Evolutionary conservation across 2,113 vertebrate genomes (phyloP), one percentile per base, ranked within the genome.

Genomic region (Boleophthalmus pectinirostris): DNA sequence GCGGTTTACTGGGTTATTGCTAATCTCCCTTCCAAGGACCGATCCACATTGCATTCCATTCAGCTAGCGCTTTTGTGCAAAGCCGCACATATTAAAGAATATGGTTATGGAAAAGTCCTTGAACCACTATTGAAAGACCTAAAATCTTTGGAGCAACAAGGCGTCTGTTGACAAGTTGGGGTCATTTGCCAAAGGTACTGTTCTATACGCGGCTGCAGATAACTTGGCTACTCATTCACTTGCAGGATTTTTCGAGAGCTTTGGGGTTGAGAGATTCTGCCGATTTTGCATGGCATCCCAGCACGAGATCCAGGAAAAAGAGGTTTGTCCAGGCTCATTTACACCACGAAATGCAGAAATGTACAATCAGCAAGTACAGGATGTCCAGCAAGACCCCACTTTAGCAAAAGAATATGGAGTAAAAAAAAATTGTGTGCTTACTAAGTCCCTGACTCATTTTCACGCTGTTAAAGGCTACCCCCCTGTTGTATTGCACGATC

Each of bases 171-270:
- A 80, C 0, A 61, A 54, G 46, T 24, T 68, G 9, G 78, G 56
- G 2, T 23, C 7, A 66, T 47, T 23, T 75, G 63, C 75, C n/a
- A 60, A 68, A 72, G 73, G 69, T 14, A 72, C 69, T 2, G 57
- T 80, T 0, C 47, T 80, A 33, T 53, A 58, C 49, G 73, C 65
- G 47, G 38, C 58, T 18, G 69, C 78, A 9, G 73, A 69, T 58
- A 69, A 65, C 58, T 13, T 64, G 64, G 73, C 64, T 45, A 23
- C 78, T 68, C 73, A 75, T 43, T 71, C 73, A 35, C 18, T 74
- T 11, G 72, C 68, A 74, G 72, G 77, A 69, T 70, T 74, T 21
- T 60, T 65, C 3, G 24, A 74, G 11, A 66, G 53, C 35, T 78
- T 78, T 65, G 3, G 0, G 0, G 70, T 70, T 5, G 51, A 79